Base-by-base conservation (phyloP, 2,113 vertebrate species). In the Uropsilus gracilis region DNA sequence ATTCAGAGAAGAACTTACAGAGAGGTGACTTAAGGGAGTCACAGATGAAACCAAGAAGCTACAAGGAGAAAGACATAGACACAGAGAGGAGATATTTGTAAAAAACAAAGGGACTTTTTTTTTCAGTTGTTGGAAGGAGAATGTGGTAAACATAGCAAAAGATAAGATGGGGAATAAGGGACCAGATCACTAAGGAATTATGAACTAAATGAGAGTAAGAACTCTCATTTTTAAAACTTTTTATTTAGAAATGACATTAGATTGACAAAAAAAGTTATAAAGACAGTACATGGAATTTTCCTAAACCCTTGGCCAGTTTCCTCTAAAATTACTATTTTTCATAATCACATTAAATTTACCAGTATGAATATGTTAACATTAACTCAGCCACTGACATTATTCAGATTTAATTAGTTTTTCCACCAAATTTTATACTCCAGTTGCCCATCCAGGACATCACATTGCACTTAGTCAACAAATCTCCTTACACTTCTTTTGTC, bases 71-170 rank as follows among this genome's bases (percentile, higher is more conserved):
- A 46, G 17, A 2, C 3, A 8, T 5, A 6, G 9, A 0, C 2
- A 9, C 0, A 34, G 24, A 34, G 24, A 50, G 17, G 2, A 44
- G 44, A 34, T 24, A 17, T 9, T 1, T 44, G 24, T 8, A 3
- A 46, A 10, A 1, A 9, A 7, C 20, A n/a, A 26, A 17, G 11
- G 34, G 8, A 5, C n/a, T 37, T 6, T 44, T 12, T 5, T 44
- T 12, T 5, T 8, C 20, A 6, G 3, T 26, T 17, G 1, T 77
- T 1, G 48, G 44, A 83, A 59, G 53, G 39, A 55, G 2, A 42
- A 1, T 3, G 1, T 34, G 3, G n/a, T n/a, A n/a, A n/a, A n/a
- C n/a, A n/a, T n/a, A n/a, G 64, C 3, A 6, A 7, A 9, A 72
- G 10, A 61, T 26, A 30, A 22, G 32, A 53, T 4, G 42, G 11